These are phyloP conservation scores for Drosophila erecta DNA, from an alignment of 1,140 invertebrate species.

Conservation along the genomic window DNA sequence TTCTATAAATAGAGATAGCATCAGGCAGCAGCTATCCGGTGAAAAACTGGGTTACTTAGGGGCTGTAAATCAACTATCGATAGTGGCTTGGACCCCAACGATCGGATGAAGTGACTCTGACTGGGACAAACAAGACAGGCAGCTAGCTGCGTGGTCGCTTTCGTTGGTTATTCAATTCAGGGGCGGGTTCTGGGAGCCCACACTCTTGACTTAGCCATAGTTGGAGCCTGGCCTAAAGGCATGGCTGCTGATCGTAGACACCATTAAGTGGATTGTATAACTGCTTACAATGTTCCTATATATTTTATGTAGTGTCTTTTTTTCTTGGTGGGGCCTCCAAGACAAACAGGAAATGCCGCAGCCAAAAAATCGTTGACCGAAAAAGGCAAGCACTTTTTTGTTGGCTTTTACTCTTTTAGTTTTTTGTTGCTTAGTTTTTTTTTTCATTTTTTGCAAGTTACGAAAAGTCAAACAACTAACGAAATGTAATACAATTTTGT, in stretches of 20 bases:
- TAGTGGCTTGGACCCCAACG: conserved; percentile 9
- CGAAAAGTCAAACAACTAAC: conserved; percentile 76
- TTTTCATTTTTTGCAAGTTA: conserved; percentile 50
- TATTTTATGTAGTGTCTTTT: conserved; percentile 7
- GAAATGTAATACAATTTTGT: conserved; percentile 80
- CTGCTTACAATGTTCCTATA: conserved; percentile 48
- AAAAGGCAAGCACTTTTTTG: conserved; percentile 69
- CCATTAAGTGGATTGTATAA: conserved; percentile 56
- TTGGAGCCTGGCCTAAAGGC: conserved; percentile 23
- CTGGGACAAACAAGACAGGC: conserved; percentile 64
- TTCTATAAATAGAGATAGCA: conserved; percentile 76
- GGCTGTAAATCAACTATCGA: conserved; percentile 41
- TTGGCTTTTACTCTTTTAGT: conserved; percentile 26
- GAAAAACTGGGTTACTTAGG: conserved; percentile 66
- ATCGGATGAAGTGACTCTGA: conserved; percentile 45
- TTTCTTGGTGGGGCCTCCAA: conserved; percentile 37
- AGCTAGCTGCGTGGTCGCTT: conserved; percentile 38
- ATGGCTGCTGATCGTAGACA: conserved; percentile 22
- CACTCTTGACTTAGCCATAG: conserved; percentile 27
- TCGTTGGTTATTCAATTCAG: conserved; percentile 24
- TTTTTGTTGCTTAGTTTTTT: conserved; percentile 27
- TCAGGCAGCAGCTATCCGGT: conserved; percentile 56
- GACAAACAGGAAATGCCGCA: conserved; percentile 75
- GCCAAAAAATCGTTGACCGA: conserved; percentile 70
- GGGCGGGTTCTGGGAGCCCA: conserved; percentile 46